A percentile compares a stretch with the other conserved stretches of the same genome.
Conservation (phyloP, 2,797 vertebrate species). For the Molothrus ater region DNA sequence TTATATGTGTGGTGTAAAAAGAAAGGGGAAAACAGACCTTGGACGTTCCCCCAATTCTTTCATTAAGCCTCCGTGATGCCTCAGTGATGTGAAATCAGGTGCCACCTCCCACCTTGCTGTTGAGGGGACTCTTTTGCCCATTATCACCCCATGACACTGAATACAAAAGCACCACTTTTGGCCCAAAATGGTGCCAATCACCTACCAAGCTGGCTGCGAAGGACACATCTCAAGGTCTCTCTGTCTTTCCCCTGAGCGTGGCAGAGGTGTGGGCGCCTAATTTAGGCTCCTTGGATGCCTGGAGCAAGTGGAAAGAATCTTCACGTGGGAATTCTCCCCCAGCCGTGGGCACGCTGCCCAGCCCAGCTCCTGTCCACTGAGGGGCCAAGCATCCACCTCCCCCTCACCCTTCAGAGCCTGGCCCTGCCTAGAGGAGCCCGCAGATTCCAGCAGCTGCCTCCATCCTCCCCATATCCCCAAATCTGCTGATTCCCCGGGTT, state of each 20-base stretch:
- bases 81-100: background rate
- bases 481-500: background rate
- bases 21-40: background rate
- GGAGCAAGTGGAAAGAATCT: conserved; percentile 30
- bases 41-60: background rate
- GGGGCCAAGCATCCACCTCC: background rate
- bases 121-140: background rate
- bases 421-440: background rate
- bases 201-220: background rate
- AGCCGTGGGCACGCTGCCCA: background rate
- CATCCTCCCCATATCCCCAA: background rate
- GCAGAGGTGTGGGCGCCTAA: background rate
- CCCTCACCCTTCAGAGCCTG: background rate
- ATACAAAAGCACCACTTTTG: background rate
- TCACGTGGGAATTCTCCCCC: conserved; percentile 25
- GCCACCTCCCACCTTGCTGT: background rate
- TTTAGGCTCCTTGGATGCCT: background rate
- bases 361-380: background rate
- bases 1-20: background rate
- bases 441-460: background rate
- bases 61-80: background rate
- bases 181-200: background rate
- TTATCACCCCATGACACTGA: background rate
- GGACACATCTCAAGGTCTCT: background rate
- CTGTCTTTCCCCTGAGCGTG: background rate